A percentile compares a stretch with the other conserved stretches of the same genome.
Conservation (phyloP, 2,888 invertebrate species). For the Alviniconcha strummeri region DNA sequence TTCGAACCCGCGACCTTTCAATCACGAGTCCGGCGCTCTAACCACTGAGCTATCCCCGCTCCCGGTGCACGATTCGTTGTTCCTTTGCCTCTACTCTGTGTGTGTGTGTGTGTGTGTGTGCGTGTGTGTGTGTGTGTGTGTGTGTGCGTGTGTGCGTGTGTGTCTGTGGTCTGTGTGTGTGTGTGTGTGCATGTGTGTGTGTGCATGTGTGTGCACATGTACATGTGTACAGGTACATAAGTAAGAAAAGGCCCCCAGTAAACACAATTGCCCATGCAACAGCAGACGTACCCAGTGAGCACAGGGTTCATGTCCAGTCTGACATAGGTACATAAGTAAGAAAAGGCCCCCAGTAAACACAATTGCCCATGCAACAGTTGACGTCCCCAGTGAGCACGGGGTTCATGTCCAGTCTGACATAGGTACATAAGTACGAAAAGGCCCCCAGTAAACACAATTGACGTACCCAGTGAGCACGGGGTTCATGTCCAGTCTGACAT, state of each 20-base stretch:
- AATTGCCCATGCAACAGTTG: too few relatives aligned
- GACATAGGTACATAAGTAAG: slow-evolving; percentile 78
- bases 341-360: too few relatives aligned
- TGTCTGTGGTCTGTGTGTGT: not conserved
- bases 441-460: too few relatives aligned
- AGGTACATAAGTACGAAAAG: slow-evolving; percentile 75
- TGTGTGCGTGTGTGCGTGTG: not conserved
- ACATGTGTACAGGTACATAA: slow-evolving; percentile 77
- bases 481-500: slow-evolving; percentile 88
- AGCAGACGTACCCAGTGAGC: slow-evolving; percentile 77
- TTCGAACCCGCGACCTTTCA: too few relatives aligned
- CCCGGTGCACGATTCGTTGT: too few relatives aligned
- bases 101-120: too few relatives aligned
- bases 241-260: too few relatives aligned
- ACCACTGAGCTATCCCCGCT: too few relatives aligned
- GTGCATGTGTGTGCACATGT: not conserved
- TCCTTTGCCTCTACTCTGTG: too few relatives aligned
- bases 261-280: too few relatives aligned
- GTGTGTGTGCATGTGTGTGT: not conserved
- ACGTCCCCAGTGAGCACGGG: slow-evolving; percentile 81
- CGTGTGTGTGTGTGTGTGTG: too few relatives aligned
- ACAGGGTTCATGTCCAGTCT: slow-evolving; percentile 90
- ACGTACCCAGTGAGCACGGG: slow-evolving; percentile 81
- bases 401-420: slow-evolving; percentile 88
- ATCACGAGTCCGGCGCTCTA: too few relatives aligned